phyloP scores from a whole-genome alignment of 2,797 vertebrate species.

The Steatocranus sp. region DNA sequence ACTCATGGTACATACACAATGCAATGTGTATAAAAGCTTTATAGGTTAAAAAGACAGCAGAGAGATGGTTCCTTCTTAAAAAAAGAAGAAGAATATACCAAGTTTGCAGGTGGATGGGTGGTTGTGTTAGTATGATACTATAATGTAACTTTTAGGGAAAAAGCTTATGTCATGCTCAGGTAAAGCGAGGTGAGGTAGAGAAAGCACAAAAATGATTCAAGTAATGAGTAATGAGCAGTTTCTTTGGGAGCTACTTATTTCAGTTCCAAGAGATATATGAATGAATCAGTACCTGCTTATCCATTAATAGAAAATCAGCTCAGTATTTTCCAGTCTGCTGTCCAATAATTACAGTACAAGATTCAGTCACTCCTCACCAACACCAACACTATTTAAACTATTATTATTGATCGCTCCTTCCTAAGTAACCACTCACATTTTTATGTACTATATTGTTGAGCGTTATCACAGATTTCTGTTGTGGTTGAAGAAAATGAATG shows the following conservation, averaged over 20 bases:
- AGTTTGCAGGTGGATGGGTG: neutral
- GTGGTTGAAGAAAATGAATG: neutral
- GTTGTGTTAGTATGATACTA: neutral
- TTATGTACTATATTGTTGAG: neutral
- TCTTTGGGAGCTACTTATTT: neutral
- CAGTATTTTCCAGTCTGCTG: neutral
- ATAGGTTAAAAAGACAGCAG: neutral
- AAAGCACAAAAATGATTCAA: neutral
- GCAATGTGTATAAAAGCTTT: neutral
- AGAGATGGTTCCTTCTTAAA: neutral
- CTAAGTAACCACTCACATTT: neutral
- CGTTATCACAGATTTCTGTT: neutral
- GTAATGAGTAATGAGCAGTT: neutral
- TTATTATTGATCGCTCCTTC: neutral
- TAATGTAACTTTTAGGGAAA: too few relatives aligned
- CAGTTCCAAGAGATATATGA: neutral
- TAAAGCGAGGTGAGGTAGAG: neutral
- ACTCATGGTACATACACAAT: neutral
- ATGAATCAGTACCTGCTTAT: neutral
- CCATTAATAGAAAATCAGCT: neutral
- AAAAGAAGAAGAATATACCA: neutral
- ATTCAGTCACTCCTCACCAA: neutral
- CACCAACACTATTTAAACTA: neutral
- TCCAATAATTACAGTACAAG: neutral
- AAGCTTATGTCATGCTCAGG: neutral